Evolutionary conservation across 37 sponge, comb jelly and placozoan genomes (phyloP), one percentile per base, ranked within the genome.

Genomic region (Theonella swinhoei): DNA sequence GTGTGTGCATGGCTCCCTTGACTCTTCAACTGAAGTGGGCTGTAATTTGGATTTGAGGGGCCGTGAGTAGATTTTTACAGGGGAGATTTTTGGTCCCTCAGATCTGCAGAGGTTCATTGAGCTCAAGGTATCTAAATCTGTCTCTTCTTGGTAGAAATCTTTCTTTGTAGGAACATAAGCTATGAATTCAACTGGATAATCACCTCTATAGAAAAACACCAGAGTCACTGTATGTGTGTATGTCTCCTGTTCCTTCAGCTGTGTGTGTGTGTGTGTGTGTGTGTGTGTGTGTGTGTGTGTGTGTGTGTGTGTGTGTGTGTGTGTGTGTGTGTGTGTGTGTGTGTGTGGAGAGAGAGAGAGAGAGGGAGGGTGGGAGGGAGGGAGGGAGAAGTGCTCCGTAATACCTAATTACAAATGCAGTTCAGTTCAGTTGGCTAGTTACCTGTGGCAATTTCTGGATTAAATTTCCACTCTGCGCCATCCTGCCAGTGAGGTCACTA

Each of bases 201-300:
- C 4, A 0, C 85, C 85, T 33, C 77, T 85, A 41, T 71, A 70
- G 26, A 85, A 62, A 31, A 85, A 85, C 11, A 54, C 37, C n/a
- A 85, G 2, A 32, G 70, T 47, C 22, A 77, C 32, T 26, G 59
- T 54, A 60, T 85, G 85, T 25, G 38, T 38, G 61, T 64, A 78
- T 2, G 34, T 62, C 23, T 26, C 40, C 24, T 62, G 70, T 31
- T 78, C 71, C 22, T 73, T 38, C 28, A 85, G 78, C 85, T 85
- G 74, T 41, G 43, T 58, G 60, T 11, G 60, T 58, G 60, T 11
- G 60, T 58, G 60, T 11, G 60, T 58, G 60, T 11, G 60, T 58
- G 60, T 11, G 60, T 58, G 60, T 11, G 60, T 58, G 60, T 11
- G 19, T 58, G 60, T 11, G 19, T 58, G 60, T 11, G 9, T 63